Percentiles rank a stretch among this genome's conserved stretches.
Evolutionary conservation across 2,888 invertebrate species (phyloP).

Genomic region (Chironomus riparius): DNA sequence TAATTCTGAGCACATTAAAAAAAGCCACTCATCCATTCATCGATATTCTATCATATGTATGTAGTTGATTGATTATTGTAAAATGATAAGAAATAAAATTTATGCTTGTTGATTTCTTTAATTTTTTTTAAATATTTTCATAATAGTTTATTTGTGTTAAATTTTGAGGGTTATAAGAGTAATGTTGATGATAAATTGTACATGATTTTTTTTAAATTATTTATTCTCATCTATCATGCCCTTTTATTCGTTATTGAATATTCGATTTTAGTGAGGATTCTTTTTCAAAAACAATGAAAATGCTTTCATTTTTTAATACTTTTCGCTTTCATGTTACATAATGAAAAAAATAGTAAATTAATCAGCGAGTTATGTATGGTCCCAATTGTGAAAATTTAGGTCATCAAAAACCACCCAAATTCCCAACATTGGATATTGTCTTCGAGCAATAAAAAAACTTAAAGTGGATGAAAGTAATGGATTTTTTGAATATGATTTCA

Average conservation of each 20-base stretch:
- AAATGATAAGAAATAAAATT: not conserved
- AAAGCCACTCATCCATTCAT: slow-evolving; percentile 2
- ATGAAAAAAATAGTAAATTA: not conserved
- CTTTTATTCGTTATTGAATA: not conserved
- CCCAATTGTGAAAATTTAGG: not conserved
- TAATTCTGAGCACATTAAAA: not conserved
- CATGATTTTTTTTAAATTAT: slow-evolving; percentile 1
- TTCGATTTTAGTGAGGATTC: not conserved
- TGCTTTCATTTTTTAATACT: not conserved
- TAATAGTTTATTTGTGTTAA: not conserved
- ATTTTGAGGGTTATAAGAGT: not conserved
- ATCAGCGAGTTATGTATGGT: not conserved
- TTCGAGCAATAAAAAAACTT: not conserved
- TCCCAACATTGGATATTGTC: not conserved
- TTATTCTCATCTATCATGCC: not conserved
- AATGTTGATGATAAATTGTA: slow-evolving; percentile 1
- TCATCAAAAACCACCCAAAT: not conserved
- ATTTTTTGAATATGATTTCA: not conserved
- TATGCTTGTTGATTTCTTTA: not conserved
- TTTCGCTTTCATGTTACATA: not conserved
- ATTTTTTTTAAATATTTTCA: not conserved
- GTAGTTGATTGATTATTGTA: not conserved
- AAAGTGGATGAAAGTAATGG: too few relatives aligned
- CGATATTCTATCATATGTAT: not conserved
- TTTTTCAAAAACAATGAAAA: not conserved